Conservation (phyloP, 2,797 vertebrate genomes). For the Furcifer pardalis region DNA sequence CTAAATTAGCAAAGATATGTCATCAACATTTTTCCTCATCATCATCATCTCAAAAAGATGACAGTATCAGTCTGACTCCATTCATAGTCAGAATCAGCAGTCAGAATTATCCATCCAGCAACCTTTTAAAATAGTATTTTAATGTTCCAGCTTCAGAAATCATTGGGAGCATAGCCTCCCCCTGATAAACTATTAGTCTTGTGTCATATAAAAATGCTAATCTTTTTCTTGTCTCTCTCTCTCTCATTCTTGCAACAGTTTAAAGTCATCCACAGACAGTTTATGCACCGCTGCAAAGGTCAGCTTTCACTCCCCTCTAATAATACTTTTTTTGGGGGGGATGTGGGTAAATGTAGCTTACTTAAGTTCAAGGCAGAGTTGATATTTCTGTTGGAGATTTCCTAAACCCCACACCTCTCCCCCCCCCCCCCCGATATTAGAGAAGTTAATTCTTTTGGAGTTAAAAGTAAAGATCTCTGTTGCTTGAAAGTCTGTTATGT, state of each 20-base stretch:
- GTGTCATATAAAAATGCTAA: neutral
- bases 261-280: neutral
- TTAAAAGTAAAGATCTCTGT: no score
- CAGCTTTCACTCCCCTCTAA: no score
- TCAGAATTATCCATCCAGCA: slow-evolving; percentile 21
- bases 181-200: neutral
- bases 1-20: slow-evolving; percentile 1
- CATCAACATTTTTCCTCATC: slow-evolving; percentile 22
- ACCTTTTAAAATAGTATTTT: slow-evolving; percentile 14
- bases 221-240: neutral
- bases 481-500: no score
- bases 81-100: slow-evolving; percentile 34
- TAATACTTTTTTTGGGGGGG: neutral
- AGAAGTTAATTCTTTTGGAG: no score
- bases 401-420: neutral
- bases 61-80: neutral
- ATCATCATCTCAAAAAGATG: neutral
- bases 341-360: neutral
- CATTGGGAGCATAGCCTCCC: neutral
- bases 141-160: slow-evolving; percentile 11
- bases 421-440: no score
- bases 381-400: neutral
- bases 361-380: neutral
- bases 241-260: neutral
- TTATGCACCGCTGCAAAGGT: neutral